Evolutionary conservation across 1,140 invertebrate genomes (phyloP).

Genomic region (Formica exsecta): DNA sequence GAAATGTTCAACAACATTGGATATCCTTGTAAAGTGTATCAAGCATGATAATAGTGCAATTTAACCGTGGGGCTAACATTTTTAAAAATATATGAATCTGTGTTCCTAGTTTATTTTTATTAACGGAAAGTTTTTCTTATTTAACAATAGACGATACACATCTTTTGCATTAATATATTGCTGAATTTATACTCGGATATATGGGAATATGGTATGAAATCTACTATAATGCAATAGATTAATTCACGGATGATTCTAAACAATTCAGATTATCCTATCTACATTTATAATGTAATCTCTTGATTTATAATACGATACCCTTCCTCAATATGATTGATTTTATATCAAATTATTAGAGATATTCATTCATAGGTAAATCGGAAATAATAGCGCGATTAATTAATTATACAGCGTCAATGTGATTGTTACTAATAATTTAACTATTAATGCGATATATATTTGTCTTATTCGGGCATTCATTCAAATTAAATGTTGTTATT

Average conservation of each 20-base stretch:
- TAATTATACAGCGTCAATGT: slow-evolving; percentile 29
- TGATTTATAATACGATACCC: slow-evolving; percentile 26
- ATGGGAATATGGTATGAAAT: background rate
- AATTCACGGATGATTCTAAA: slow-evolving; percentile 25
- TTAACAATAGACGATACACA: background rate
- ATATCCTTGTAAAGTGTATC: background rate
- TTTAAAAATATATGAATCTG: slow-evolving; percentile 2
- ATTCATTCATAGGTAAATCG: slow-evolving; percentile 17
- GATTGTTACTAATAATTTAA: slow-evolving; percentile 9
- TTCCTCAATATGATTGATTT: slow-evolving; percentile 37
- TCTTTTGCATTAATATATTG: background rate
- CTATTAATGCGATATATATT: background rate
- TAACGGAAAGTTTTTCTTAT: background rate
- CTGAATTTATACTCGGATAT: background rate
- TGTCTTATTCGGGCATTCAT: background rate
- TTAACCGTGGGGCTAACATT: background rate
- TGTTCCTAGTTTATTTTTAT: background rate
- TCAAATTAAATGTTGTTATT: background rate
- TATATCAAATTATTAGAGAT: slow-evolving; percentile 25
- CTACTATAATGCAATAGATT: background rate
- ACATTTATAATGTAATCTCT: slow-evolving; percentile 10
- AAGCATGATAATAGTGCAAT: background rate
- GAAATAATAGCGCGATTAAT: slow-evolving; percentile 21
- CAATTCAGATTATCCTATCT: slow-evolving; percentile 25
- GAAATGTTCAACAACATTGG: background rate